Evolutionary conservation across 2,888 invertebrate genomes (phyloP).

Genomic region (Chrysina gloriosa): DNA sequence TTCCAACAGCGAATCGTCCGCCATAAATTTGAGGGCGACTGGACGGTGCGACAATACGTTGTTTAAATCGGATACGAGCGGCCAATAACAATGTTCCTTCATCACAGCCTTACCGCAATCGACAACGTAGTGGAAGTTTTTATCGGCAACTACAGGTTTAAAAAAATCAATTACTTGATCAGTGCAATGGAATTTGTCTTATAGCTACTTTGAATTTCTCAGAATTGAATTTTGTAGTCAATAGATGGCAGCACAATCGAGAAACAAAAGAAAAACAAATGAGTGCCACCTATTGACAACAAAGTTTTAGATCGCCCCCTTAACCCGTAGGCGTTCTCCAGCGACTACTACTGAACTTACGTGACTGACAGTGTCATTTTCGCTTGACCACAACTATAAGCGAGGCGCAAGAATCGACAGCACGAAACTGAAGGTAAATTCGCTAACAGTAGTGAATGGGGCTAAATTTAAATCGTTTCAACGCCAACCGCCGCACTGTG

Average conservation of each 20-base stretch:
- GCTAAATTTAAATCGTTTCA: too few relatives aligned
- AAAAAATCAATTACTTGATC: slow-evolving; percentile 45
- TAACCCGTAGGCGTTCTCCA: too few relatives aligned
- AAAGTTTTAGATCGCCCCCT: not conserved
- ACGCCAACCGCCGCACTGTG: too few relatives aligned
- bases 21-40: slow-evolving; percentile 90
- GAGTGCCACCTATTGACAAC: not conserved
- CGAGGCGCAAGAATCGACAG: too few relatives aligned
- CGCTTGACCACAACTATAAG: too few relatives aligned
- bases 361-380: too few relatives aligned
- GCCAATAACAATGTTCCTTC: slow-evolving; percentile 99
- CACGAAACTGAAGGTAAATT: too few relatives aligned
- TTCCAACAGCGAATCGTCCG: slow-evolving; percentile 87
- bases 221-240: too few relatives aligned
- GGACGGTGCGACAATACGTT: slow-evolving; percentile 94
- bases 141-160: slow-evolving; percentile 76
- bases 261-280: not conserved
- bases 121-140: slow-evolving; percentile 90
- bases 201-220: too few relatives aligned
- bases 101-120: slow-evolving; percentile 92
- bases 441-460: too few relatives aligned
- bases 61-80: slow-evolving; percentile 95
- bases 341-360: too few relatives aligned
- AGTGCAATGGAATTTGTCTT: too few relatives aligned
- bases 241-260: not conserved